Conservation (phyloP, 2,113 vertebrate genomes). For the Eubucco bourcierii region DNA sequence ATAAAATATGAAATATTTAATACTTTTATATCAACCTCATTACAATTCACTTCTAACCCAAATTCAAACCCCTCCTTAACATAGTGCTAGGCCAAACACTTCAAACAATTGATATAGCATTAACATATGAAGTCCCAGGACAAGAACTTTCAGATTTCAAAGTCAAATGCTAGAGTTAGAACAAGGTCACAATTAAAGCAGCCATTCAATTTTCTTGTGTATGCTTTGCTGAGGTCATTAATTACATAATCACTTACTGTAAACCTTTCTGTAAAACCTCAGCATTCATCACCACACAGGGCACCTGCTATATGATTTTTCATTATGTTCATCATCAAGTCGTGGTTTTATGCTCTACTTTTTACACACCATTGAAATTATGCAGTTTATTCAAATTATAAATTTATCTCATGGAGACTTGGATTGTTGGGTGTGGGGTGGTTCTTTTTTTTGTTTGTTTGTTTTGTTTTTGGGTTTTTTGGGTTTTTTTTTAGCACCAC, state of each 20-base stretch:
- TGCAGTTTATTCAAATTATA: neutral
- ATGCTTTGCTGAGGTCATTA: neutral
- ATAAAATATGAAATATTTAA: too few species aligned
- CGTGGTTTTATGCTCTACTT: neutral
- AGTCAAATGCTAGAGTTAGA: neutral
- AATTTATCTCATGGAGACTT: neutral
- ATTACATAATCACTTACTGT: neutral
- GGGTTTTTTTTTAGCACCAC: neutral
- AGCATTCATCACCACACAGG: neutral
- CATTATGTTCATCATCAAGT: conserved; percentile 21
- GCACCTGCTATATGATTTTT: conserved; percentile 1
- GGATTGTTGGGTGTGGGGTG: too few species aligned
- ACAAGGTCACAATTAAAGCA: neutral
- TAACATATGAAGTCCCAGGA: neutral
- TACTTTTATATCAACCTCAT: too few species aligned
- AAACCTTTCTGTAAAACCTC: neutral
- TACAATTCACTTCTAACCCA: too few species aligned
- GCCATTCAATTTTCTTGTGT: neutral
- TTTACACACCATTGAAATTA: neutral
- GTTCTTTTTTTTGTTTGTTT: too few species aligned
- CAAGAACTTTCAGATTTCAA: neutral
- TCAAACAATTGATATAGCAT: neutral
- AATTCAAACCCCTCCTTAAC: too few species aligned
- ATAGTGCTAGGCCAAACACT: neutral
- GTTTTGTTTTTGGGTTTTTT: too few species aligned